phyloP scores from a whole-genome alignment of 2,888 invertebrate genomes.

The Meta bourneti region DNA sequence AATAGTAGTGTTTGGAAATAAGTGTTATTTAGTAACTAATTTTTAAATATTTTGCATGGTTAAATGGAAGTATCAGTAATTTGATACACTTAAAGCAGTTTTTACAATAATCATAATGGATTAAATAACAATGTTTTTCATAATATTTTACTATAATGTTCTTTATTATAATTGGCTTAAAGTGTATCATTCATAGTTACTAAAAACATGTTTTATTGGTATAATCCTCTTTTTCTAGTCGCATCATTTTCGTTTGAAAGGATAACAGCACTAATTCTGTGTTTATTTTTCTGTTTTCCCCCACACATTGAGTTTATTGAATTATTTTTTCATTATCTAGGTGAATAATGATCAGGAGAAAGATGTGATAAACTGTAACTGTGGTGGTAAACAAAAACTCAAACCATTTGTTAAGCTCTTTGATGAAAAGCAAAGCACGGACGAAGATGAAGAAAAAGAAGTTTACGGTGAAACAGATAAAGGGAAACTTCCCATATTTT shows the following conservation, averaged over 20 bases:
- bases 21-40: too few species aligned
- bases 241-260: not conserved
- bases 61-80: too few species aligned
- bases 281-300: not conserved
- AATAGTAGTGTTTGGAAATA: too few species aligned
- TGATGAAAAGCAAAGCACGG: too few species aligned
- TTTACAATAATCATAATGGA: too few species aligned
- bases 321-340: not conserved
- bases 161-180: not conserved
- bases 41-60: too few species aligned
- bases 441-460: not conserved
- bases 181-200: not conserved
- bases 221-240: not conserved
- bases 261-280: too few species aligned
- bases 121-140: too few species aligned
- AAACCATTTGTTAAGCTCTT: slow-evolving; percentile 8
- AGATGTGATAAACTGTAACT: not conserved
- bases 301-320: not conserved
- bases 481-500: slow-evolving; percentile 24
- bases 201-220: not conserved
- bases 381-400: slow-evolving; percentile 2
- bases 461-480: not conserved
- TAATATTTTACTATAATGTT: too few species aligned
- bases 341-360: not conserved
- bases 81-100: too few species aligned